Conservation (phyloP, 2,888 invertebrate genomes). For the Acanthopleura granulata region DNA sequence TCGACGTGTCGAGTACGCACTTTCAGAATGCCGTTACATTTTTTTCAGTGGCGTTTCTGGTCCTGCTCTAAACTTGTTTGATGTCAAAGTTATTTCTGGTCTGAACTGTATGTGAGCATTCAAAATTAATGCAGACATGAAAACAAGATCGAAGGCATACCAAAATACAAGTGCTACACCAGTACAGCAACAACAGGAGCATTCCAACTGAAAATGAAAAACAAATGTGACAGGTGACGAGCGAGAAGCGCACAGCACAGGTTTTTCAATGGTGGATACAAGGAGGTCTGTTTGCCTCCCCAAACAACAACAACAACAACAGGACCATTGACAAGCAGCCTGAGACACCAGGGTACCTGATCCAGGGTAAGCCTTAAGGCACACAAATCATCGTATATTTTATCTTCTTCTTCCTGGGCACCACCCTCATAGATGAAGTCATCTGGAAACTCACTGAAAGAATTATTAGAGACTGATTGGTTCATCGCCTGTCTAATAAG, state of each 20-base stretch:
- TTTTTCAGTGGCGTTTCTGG: no score
- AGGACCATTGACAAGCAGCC: no score
- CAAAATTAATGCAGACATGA: neutral
- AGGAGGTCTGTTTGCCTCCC: no score
- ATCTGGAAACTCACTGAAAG: constrained; percentile 41
- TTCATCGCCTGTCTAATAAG: no score
- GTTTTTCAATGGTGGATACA: no score
- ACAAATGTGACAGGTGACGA: neutral
- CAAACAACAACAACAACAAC: no score
- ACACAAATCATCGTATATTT: constrained; percentile 85
- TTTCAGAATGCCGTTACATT: no score
- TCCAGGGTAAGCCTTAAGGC: constrained; percentile 35
- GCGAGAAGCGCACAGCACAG: neutral
- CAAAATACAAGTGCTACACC: neutral
- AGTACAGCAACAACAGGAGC: neutral
- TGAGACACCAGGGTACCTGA: neutral
- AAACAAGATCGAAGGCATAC: neutral
- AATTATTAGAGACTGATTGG: constrained; percentile 21
- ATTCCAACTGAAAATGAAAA: constrained; percentile 1
- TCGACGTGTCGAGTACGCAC: no score
- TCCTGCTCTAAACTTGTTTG: no score
- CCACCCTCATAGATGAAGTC: constrained; percentile 41
- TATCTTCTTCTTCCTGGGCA: constrained; percentile 70
- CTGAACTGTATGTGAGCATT: no score
- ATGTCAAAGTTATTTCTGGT: no score